Evolutionary conservation across 1,140 invertebrate genomes (phyloP).

Genomic region (Lasaia peninsularis): DNA sequence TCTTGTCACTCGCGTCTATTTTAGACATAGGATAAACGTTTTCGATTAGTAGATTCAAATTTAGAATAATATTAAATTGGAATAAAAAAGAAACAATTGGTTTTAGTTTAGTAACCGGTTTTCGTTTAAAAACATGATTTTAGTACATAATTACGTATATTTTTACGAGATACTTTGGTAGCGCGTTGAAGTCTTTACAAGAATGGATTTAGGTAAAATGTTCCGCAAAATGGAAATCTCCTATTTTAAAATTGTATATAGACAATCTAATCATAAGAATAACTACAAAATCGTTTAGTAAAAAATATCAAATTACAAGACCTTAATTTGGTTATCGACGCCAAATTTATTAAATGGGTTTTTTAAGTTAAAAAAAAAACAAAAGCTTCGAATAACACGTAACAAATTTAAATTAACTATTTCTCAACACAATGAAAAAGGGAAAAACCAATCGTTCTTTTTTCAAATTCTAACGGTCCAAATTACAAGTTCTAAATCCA

Average conservation of each 20-base stretch:
- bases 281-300: no score
- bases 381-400: neutral
- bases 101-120: neutral
- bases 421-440: neutral
- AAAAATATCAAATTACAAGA: no score
- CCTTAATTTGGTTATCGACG: no score
- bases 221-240: neutral
- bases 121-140: no score
- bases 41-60: conserved; percentile 27
- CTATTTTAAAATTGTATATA: no score
- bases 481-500: conserved; percentile 8
- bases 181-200: neutral
- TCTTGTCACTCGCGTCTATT: conserved; percentile 61
- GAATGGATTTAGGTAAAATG: neutral
- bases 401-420: neutral
- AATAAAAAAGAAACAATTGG: conserved; percentile 2
- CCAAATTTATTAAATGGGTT: no score
- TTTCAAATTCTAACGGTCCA: neutral
- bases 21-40: conserved; percentile 36
- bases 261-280: no score
- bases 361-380: no score
- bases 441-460: conserved; percentile 7
- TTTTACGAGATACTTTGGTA: neutral
- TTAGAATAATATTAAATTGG: neutral
- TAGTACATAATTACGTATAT: neutral